Base-by-base conservation (phyloP, 2,797 vertebrate species). In the Allobates femoralis region DNA sequence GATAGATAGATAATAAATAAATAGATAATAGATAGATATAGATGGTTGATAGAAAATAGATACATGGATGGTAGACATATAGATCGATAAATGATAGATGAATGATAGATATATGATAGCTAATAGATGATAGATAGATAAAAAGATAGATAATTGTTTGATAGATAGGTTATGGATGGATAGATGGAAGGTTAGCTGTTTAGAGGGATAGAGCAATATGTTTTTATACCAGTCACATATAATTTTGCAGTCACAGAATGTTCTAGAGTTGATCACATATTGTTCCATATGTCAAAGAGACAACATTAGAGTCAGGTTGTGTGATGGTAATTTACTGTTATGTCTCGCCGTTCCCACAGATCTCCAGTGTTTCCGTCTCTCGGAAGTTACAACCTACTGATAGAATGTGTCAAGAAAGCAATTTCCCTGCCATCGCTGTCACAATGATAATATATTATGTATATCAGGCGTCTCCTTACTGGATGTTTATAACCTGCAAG, bases 1-100 rank as follows among this genome's bases (percentile, higher is more conserved):
- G 71, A 74, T 74, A 74, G 71, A 74, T 74, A 74, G 46, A 75
- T 75, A 51, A 75, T 75, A 51, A 26, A 75, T 75, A 75, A 4
- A 75, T 46, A 73, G 69, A 73, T 73, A 73, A 73, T 73, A 73
- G 37, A 73, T 73, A 73, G 69, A 73, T 73, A 73, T 73, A 73
- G 69, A 41, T 73, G 46, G 26, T 74, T 26, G 28, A 76, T 76
- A 76, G 19, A 14, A 34, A 41, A 75, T 28, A 30, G 46, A 75
- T 28, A 75, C 46, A 75, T n/a, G n/a, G n/a, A n/a, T n/a, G n/a
- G n/a, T n/a, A n/a, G n/a, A n/a, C n/a, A n/a, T n/a, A n/a, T n/a
- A n/a, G n/a, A n/a, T 75, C 51, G 41, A 75, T 51, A 28, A 41
- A 51, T 51, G 3, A 58, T 67, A 67, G 64, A 67, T 67, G 34